Percentiles rank a stretch among this genome's conserved stretches.
Conservation (phyloP, 2,888 invertebrate genomes). For the Dryococelus australis region DNA sequence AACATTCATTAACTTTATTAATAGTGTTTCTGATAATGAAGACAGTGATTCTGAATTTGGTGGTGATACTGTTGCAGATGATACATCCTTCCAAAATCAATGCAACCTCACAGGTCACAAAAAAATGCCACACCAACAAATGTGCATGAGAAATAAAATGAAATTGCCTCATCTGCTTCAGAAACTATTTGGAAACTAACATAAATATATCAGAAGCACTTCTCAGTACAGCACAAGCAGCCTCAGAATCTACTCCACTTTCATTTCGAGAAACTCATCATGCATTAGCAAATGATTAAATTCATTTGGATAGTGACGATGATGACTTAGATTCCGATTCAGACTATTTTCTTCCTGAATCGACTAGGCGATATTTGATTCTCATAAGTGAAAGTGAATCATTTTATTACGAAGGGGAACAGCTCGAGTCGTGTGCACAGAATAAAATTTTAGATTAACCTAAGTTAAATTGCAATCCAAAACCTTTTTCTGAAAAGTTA, state of each 20-base stretch:
- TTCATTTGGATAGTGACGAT: neutral
- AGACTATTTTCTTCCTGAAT: neutral
- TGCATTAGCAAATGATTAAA: neutral
- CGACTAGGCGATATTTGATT: neutral
- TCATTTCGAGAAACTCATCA: neutral
- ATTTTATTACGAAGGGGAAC: neutral
- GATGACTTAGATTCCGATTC: neutral
- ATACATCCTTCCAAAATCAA: neutral
- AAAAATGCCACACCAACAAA: neutral
- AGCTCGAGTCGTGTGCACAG: neutral
- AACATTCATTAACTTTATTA: neutral
- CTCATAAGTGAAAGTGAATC: constrained; percentile 17
- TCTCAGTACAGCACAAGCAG: neutral
- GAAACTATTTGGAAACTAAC: too few species aligned
- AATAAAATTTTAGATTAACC: neutral
- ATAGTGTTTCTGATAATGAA: neutral
- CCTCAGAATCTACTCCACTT: neutral
- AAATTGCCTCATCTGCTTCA: neutral
- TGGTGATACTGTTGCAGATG: constrained; percentile 1
- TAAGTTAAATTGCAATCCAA: neutral
- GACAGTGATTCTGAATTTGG: neutral
- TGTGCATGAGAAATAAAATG: neutral
- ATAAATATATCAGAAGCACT: neutral
- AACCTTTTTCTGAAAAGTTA: neutral
- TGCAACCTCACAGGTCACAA: neutral